Base-by-base conservation (phyloP, 1,140 invertebrate genomes). In the Drosophila watanabei region DNA sequence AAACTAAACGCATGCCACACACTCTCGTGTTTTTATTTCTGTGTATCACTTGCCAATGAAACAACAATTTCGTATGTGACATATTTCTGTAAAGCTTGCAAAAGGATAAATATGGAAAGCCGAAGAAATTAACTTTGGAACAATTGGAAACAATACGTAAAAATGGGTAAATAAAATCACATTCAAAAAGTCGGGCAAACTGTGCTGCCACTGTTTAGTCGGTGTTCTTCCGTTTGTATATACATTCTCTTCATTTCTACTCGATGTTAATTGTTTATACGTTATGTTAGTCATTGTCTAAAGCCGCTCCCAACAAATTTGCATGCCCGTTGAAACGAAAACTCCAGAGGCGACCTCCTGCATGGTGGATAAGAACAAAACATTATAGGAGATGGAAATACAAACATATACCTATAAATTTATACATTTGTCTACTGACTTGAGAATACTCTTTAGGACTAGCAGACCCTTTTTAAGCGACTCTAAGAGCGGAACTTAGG, bases 61-160 rank as follows among this genome's bases (percentile, higher is more conserved):
- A 64, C 71, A 87, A 80, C 83, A 89, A 82, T 82, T 81, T 89
- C 52, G 85, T 85, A 72, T 83, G 70, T 77, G 68, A 83, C 85
- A 92, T 89, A 93, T 95, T 96, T 95, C 94, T 95, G 94, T 94
- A 95, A 97, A 97, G 97, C 96, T 95, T 96, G 95, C 96, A 97
- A 96, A 97, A 97, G 96, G 97, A 97, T 95, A 97, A 96, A 94
- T 96, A 96, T 94, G 96, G 96, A 95, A 97, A 97, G 94, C 95
- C 96, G 94, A 97, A 96, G 96, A 96, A 96, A 94, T 95, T 97
- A 95, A 97, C 95, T 95, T 95, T 94, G 95, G 95, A 95, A 95
- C 97, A 97, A 94, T 96, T 97, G 95, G 96, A 97, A 94, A 96
- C 95, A 93, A 97, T 97, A 95, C 96, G 95, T 94, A 95, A 95